Evolutionary conservation across 2,797 vertebrate genomes (phyloP).

Genomic region (Oreonectes daqikongensis): DNA sequence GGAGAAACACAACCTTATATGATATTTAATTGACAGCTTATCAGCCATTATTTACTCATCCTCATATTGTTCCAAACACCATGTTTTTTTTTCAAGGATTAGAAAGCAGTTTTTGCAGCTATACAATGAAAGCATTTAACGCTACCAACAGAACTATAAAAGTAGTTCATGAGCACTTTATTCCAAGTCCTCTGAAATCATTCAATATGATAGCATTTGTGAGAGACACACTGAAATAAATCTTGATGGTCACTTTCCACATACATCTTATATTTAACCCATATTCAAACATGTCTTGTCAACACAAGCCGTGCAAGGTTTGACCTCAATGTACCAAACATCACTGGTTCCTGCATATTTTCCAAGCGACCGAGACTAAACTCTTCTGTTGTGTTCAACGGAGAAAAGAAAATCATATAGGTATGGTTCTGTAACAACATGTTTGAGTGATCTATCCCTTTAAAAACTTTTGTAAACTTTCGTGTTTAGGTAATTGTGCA

Average conservation of each 20-base stretch:
- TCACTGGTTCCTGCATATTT: background rate
- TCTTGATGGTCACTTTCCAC: no score
- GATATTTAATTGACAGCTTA: background rate
- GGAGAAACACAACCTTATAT: slow-evolving; percentile 44
- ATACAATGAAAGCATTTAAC: no score
- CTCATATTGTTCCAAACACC: background rate
- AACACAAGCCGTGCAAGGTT: no score
- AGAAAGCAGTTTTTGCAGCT: no score
- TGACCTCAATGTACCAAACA: background rate
- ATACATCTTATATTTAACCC: background rate
- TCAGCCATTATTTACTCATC: background rate
- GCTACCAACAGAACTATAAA: no score
- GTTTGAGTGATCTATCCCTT: background rate
- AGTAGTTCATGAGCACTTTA: no score
- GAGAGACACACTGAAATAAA: no score
- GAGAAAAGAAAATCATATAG: background rate
- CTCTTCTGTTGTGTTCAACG: background rate
- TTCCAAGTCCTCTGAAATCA: no score
- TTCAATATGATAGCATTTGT: no score
- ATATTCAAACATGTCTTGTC: background rate
- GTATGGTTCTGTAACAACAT: background rate
- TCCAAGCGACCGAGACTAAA: background rate
- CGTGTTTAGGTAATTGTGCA: no score
- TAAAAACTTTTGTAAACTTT: no score
- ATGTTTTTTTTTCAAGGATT: no score